Percentiles rank a stretch among this genome's conserved stretches.
These are phyloP conservation scores for Pecten maximus DNA, from an alignment of 2,888 invertebrate species.

Conservation along the genomic window DNA sequence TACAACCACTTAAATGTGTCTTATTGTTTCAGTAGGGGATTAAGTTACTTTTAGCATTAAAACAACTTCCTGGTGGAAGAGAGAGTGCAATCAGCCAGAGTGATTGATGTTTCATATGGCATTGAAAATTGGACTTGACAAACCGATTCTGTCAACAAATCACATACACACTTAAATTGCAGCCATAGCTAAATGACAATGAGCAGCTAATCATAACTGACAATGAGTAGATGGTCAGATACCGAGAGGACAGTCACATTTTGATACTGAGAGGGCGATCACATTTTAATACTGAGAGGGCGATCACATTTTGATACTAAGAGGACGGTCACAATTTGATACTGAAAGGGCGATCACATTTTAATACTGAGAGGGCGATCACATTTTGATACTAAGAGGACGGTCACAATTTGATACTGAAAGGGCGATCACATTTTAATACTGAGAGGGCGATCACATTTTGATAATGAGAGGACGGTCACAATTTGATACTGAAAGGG, in stretches of 20 bases:
- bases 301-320: background rate
- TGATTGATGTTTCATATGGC: background rate
- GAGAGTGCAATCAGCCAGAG: background rate
- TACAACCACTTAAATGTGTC: background rate
- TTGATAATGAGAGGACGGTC: background rate
- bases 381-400: background rate
- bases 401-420: too few relatives aligned
- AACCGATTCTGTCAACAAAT: background rate
- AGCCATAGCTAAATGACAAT: background rate
- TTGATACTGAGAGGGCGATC: background rate
- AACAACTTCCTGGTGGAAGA: background rate
- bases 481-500: background rate
- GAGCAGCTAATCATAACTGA: background rate
- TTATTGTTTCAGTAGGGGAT: background rate
- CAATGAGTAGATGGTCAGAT: background rate
- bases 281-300: background rate
- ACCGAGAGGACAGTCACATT: background rate
- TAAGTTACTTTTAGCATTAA: background rate
- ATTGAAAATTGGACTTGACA: background rate
- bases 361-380: background rate
- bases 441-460: background rate
- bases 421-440: background rate
- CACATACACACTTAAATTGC: background rate
- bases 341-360: background rate
- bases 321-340: background rate